Evolutionary conservation across 2,797 vertebrate genomes (phyloP).

Genomic region (Epinephelus awoara): DNA sequence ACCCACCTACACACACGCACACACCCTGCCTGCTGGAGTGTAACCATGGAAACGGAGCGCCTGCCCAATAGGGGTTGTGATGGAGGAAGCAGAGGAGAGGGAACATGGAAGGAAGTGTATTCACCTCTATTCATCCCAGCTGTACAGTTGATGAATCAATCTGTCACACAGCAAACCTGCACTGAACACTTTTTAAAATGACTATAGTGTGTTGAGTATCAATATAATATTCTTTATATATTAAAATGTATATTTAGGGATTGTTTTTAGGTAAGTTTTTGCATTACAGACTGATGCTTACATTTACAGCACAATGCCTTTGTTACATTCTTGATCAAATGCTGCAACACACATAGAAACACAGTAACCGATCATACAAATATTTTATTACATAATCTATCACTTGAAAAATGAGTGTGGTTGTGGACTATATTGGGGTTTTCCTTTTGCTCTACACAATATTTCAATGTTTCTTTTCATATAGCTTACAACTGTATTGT

Average conservation of each 20-base stretch:
- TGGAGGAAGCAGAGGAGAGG: slow-evolving; percentile 59
- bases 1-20: slow-evolving; percentile 59
- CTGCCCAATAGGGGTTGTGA: slow-evolving; percentile 72
- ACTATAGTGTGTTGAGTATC: neutral
- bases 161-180: slow-evolving; percentile 20
- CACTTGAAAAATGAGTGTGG: neutral
- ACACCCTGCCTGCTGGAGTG: slow-evolving; percentile 64
- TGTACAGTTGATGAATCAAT: slow-evolving; percentile 39
- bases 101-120: slow-evolving; percentile 47
- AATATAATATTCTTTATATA: neutral
- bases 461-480: neutral
- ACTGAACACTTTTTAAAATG: neutral
- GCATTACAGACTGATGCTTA: neutral
- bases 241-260: neutral
- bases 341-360: neutral
- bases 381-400: neutral
- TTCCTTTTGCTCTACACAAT: neutral
- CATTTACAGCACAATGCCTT: neutral
- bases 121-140: slow-evolving; percentile 41
- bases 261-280: neutral
- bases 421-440: no score
- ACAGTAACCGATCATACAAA: neutral
- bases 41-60: slow-evolving; percentile 81
- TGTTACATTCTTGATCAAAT: neutral
- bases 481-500: no score